Conservation (phyloP, 2,888 invertebrate genomes). For the Rhagonycha lutea region DNA sequence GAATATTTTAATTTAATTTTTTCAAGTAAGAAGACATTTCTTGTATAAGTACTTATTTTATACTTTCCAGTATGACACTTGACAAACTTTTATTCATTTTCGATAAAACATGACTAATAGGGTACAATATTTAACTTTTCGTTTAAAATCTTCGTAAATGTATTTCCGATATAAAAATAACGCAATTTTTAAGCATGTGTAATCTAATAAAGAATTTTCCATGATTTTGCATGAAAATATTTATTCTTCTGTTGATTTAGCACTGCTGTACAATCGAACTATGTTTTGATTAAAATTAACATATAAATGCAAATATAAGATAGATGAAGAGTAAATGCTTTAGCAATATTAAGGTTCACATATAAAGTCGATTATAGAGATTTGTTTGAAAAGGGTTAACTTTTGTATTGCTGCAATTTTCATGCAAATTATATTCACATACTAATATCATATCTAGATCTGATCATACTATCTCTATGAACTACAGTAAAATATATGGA, state of each 20-base stretch:
- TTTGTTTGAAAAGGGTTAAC: neutral
- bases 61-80: neutral
- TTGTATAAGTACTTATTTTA: neutral
- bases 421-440: too few species aligned
- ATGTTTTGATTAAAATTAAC: neutral
- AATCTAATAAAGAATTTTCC: neutral
- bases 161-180: neutral
- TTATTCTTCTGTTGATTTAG: neutral
- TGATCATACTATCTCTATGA: too few species aligned
- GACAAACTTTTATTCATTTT: neutral
- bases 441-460: too few species aligned
- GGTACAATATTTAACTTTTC: neutral
- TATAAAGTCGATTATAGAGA: neutral
- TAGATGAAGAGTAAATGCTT: neutral
- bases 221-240: neutral
- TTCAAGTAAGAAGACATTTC: too few species aligned
- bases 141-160: neutral
- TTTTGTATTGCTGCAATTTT: neutral
- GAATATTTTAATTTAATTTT: neutral
- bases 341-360: neutral
- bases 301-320: neutral
- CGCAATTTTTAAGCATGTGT: neutral
- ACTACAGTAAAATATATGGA: too few species aligned
- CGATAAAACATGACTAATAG: neutral
- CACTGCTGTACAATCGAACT: neutral